phyloP scores from a whole-genome alignment of 2,113 vertebrate species.

The Oxyruncus cristatus region DNA sequence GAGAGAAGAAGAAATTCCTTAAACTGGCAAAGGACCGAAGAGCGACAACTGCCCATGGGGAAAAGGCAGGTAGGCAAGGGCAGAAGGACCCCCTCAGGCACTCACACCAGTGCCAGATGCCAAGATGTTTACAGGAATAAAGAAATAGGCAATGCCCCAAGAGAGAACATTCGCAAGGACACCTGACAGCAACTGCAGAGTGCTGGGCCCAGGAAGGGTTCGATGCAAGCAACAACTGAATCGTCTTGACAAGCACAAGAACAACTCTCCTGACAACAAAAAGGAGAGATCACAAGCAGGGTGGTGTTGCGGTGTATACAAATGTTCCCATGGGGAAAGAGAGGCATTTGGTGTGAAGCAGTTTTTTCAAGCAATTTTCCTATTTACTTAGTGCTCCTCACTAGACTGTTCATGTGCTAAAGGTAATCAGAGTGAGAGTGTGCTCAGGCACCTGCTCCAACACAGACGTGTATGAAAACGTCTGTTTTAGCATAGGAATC shows the following conservation, averaged over 20 bases:
- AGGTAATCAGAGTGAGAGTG: neutral
- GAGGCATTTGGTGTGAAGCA: neutral
- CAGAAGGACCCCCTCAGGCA: neutral
- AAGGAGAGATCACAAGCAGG: neutral
- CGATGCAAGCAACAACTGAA: neutral
- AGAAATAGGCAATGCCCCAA: neutral
- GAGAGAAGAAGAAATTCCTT: neutral
- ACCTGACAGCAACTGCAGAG: neutral
- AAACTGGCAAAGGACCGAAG: neutral
- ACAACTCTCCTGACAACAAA: neutral
- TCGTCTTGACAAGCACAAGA: neutral
- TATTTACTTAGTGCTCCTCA: neutral
- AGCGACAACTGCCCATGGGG: neutral
- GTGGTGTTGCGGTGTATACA: neutral
- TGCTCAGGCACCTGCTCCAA: neutral
- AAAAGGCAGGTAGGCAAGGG: neutral
- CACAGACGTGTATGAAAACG: neutral
- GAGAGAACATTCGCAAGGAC: accelerated
- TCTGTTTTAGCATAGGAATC: neutral
- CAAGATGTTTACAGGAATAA: neutral
- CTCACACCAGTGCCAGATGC: neutral
- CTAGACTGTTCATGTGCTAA: neutral
- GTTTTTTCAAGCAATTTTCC: neutral
- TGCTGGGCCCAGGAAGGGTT: neutral
- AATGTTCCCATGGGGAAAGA: neutral